Percentiles rank a stretch among this genome's conserved stretches.
phyloP scores from a whole-genome alignment of 2,888 invertebrate genomes.

The Stenodema calcarata region DNA sequence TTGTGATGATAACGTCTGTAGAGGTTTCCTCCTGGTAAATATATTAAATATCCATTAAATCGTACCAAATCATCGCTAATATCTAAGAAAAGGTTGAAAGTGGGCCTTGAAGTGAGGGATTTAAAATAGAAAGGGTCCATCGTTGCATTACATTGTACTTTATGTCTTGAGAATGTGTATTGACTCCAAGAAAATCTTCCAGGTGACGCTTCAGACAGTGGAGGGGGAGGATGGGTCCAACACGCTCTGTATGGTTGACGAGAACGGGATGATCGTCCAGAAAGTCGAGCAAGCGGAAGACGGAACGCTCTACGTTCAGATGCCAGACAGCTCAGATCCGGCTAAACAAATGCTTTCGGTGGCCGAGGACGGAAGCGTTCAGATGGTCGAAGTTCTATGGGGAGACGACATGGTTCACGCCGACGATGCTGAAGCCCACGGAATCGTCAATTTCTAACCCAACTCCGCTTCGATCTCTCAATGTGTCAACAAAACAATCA shows the following conservation, averaged over 20 bases:
- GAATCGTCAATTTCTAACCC: slow-evolving; percentile 51
- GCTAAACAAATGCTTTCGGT: slow-evolving; percentile 60
- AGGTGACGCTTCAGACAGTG: slow-evolving; percentile 51
- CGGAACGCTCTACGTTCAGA: slow-evolving; percentile 56
- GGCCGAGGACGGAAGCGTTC: slow-evolving; percentile 61
- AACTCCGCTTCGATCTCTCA: background rate
- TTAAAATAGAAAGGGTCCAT: too few relatives aligned
- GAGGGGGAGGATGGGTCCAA: slow-evolving; percentile 54
- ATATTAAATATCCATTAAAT: too few relatives aligned
- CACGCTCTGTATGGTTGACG: slow-evolving; percentile 57
- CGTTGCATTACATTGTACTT: too few relatives aligned
- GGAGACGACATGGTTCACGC: slow-evolving; percentile 54
- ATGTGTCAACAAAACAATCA: too few relatives aligned
- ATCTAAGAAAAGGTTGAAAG: too few relatives aligned
- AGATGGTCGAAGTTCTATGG: slow-evolving; percentile 60
- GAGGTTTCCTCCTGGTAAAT: too few relatives aligned
- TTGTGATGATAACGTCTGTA: too few relatives aligned
- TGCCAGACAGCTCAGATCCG: slow-evolving; percentile 54
- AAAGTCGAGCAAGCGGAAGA: slow-evolving; percentile 57
- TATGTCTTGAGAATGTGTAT: too few relatives aligned
- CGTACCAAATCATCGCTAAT: too few relatives aligned
- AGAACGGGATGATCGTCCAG: slow-evolving; percentile 57
- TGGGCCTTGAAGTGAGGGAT: too few relatives aligned
- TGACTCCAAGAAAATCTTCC: background rate
- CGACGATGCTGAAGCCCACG: slow-evolving; percentile 52